Base-by-base conservation (phyloP, 2,797 vertebrate species). In the Brachyalestes nurse region DNA sequence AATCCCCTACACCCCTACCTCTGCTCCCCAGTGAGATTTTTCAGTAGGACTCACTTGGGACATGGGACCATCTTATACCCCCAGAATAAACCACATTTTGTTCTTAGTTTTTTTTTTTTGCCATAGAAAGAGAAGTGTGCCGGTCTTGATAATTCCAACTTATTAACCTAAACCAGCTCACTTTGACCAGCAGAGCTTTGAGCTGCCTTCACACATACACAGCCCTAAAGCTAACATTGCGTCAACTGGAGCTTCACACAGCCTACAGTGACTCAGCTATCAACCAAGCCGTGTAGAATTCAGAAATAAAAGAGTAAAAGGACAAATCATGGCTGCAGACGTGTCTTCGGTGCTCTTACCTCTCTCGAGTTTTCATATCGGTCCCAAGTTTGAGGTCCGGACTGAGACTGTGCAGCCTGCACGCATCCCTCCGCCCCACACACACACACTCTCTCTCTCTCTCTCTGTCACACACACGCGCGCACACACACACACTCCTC, bases 211-310 rank as follows among this genome's bases (percentile, higher is more conserved):
- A 72, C 12, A 9, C 2, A 5, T 21, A 53, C 28, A 72, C 40
- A 79, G 85, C 83, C 84, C 80, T 76, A 70, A 74, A 8, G 60
- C 66, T 61, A 85, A 82, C 85, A 88, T 86, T 92, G 90, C 91
- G 91, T 91, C 92, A 93, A 86, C 85, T 84, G 86, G 84, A 83
- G 67, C 64, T 51, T 19, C 16, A 58, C n/a, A 58, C 69, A 72
- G 62, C 65, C 75, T 55, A 82, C 80, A 87, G 88, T 94, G 94
- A 95, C 93, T 95, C 94, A 95, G 93, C 93, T 90, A 14, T 64
- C 87, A 67, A 51, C 65, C 17, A 28, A n/a, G 47, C 40, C 23
- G 21, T 61, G 67, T 16, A 21, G 8, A 2, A 19, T 38, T n/a
- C 19, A n/a, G 1, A 16, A 19, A 23, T 60, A 49, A 61, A 49